phyloP scores from a whole-genome alignment of 2,797 vertebrate species.

The Toxotes lorentzi region DNA sequence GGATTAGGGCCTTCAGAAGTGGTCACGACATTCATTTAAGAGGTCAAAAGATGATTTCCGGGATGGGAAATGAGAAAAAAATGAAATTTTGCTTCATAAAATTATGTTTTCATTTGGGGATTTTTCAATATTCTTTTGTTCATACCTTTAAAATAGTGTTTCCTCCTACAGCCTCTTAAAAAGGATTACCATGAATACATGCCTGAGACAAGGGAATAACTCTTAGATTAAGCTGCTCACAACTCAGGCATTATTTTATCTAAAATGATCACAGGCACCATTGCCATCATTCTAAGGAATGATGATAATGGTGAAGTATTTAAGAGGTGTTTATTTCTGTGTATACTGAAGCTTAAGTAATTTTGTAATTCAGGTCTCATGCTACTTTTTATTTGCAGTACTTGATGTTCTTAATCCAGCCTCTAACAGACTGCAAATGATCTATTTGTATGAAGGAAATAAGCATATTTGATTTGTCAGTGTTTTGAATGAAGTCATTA shows the following conservation, averaged over 20 bases:
- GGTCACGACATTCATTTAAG: not conserved
- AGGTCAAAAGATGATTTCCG: not conserved
- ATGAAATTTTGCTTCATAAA: not conserved
- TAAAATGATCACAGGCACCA: not conserved
- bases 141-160: not conserved
- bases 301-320: not conserved
- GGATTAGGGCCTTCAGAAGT: not conserved
- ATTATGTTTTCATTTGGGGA: not conserved
- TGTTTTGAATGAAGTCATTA: conserved; percentile 77
- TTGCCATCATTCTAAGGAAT: not conserved
- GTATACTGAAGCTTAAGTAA: conserved; percentile 7
- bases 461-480: conserved; percentile 78
- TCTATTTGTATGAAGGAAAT: conserved; percentile 71
- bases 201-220: not conserved
- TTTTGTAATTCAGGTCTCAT: conserved; percentile 32
- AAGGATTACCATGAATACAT: not conserved
- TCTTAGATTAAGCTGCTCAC: conserved; percentile 5
- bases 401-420: conserved; percentile 42
- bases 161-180: not conserved
- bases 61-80: not conserved
- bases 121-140: not conserved
- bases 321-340: conserved; percentile 5
- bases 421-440: conserved; percentile 72
- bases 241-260: conserved; percentile 4
- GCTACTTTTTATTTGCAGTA: conserved; percentile 43